A percentile compares a stretch with the other conserved stretches of the same genome.
Conservation (phyloP, 2,797 vertebrate genomes). For the Tangara arthus region DNA sequence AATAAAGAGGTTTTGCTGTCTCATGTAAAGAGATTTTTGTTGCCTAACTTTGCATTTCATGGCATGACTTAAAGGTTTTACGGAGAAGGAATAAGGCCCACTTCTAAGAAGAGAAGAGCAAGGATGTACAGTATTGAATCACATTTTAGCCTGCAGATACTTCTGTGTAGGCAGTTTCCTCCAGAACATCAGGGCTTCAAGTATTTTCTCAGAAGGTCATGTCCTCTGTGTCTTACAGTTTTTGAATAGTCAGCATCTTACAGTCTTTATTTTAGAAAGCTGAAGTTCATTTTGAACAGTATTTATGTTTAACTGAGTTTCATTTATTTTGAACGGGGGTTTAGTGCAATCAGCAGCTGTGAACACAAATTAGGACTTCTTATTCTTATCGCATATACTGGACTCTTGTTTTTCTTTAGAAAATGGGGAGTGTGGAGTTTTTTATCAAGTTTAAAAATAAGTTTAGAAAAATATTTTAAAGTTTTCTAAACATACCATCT, state of each 20-base stretch:
- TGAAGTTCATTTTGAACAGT: not conserved
- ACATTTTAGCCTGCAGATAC: not conserved
- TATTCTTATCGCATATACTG: not conserved
- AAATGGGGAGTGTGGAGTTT: fast-evolving
- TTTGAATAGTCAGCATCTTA: not conserved
- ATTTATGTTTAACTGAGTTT: not conserved
- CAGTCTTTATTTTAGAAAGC: not conserved
- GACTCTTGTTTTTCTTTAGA: not conserved
- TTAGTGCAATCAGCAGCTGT: not conserved
- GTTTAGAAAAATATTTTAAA: not conserved
- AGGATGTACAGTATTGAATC: not conserved
- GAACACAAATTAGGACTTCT: not conserved
- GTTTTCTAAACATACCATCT: not conserved
- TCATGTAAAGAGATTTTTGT: not conserved
- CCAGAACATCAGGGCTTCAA: not conserved
- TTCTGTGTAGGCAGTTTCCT: not conserved
- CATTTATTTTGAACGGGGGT: not conserved
- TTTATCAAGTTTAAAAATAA: not conserved
- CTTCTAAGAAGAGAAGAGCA: not conserved
- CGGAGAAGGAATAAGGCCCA: not conserved
- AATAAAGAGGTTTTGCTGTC: not conserved
- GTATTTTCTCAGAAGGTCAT: not conserved
- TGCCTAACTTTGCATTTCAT: not conserved
- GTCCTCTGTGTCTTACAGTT: not conserved
- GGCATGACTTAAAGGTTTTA: fast-evolving